Conservation (phyloP, 92 coral and sea anemone species). For the Anthopleura xanthogrammica region DNA sequence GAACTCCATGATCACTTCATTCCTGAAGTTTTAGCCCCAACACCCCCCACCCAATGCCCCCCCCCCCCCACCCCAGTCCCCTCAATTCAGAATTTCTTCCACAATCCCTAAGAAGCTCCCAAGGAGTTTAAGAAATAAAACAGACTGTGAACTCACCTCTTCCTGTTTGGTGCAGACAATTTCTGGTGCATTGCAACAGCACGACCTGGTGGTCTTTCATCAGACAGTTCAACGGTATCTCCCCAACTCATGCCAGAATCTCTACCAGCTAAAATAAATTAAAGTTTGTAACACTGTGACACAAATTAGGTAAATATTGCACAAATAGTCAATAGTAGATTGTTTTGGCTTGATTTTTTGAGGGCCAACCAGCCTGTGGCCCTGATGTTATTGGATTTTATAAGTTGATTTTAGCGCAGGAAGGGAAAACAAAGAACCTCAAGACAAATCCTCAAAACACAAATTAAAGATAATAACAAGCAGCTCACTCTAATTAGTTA, state of each 20-base stretch:
- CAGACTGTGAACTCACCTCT: constrained; percentile 46
- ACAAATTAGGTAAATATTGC: too few relatives aligned
- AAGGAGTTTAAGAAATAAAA: too few relatives aligned
- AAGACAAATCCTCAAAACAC: neutral
- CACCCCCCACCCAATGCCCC: too few relatives aligned
- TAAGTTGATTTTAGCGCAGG: neutral
- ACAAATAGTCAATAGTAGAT: too few relatives aligned
- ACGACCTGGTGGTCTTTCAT: constrained; percentile 90
- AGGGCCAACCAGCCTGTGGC: too few relatives aligned
- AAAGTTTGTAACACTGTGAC: too few relatives aligned
- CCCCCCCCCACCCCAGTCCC: too few relatives aligned
- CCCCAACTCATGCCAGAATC: constrained; percentile 88
- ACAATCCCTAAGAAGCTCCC: too few relatives aligned
- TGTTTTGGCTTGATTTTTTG: too few relatives aligned
- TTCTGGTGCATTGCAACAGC: constrained; percentile 98
- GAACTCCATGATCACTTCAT: too few relatives aligned
- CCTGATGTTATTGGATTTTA: too few relatives aligned
- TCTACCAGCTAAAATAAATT: constrained; percentile 55
- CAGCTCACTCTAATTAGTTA: neutral
- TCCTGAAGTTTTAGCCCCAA: neutral
- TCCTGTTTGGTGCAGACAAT: constrained; percentile 93
- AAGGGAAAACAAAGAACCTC: neutral
- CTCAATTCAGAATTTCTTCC: too few relatives aligned
- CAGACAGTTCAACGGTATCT: constrained; percentile 84
- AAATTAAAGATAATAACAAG: neutral